Evolutionary conservation across 2,888 invertebrate species (phyloP).

Genomic region (Mechanitis messenoides): DNA sequence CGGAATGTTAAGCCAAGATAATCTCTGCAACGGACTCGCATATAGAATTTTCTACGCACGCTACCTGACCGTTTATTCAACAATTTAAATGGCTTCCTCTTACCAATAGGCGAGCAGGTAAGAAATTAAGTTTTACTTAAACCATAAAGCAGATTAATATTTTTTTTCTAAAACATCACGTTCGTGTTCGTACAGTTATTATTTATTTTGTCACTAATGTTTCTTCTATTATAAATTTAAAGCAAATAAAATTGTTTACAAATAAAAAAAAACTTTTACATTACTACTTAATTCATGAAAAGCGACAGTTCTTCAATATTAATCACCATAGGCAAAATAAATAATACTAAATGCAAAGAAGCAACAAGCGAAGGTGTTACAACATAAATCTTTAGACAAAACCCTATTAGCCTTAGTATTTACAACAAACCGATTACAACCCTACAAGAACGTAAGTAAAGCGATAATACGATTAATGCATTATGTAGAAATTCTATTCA

Average conservation of each 20-base stretch:
- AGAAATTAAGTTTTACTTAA: slow-evolving; percentile 42
- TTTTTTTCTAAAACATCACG: neutral
- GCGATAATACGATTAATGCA: slow-evolving; percentile 56
- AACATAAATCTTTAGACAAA: slow-evolving; percentile 23
- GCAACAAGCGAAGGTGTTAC: slow-evolving; percentile 10
- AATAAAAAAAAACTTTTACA: too few relatives aligned
- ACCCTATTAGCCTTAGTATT: slow-evolving; percentile 27
- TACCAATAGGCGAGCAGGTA: slow-evolving; percentile 59
- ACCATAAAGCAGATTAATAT: slow-evolving; percentile 16
- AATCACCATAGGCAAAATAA: neutral
- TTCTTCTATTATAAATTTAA: neutral
- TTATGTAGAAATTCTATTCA: slow-evolving; percentile 59
- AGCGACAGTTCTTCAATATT: neutral
- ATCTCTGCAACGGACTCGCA: slow-evolving; percentile 55
- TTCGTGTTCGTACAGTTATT: neutral
- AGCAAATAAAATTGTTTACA: neutral
- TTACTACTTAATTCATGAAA: too few relatives aligned
- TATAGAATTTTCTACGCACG: slow-evolving; percentile 67
- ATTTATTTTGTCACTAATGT: neutral
- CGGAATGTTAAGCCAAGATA: slow-evolving; percentile 73
- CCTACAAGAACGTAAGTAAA: slow-evolving; percentile 32
- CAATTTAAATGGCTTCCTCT: slow-evolving; percentile 63
- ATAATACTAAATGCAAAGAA: slow-evolving; percentile 9
- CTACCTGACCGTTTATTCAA: slow-evolving; percentile 68
- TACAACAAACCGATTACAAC: slow-evolving; percentile 39